A percentile compares a stretch with the other conserved stretches of the same genome.
These are phyloP conservation scores for Philaenus spumarius DNA, from an alignment of 1,140 invertebrate species.

Conservation along the genomic window DNA sequence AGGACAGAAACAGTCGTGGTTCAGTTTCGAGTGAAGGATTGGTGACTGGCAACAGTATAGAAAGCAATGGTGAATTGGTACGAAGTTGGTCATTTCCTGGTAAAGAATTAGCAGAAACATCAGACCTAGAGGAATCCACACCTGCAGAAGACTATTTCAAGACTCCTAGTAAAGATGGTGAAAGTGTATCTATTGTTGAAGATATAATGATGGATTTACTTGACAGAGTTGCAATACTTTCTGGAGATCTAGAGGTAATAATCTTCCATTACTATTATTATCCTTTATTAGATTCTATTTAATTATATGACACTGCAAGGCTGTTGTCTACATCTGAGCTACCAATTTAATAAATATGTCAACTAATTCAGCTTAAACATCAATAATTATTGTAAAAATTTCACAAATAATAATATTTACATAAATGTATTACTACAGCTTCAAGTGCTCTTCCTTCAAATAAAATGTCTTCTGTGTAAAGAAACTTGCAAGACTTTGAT, in stretches of 20 bases:
- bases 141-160: slow-evolving; percentile 54
- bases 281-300: too few relatives aligned
- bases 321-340: too few relatives aligned
- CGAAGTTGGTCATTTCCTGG: slow-evolving; percentile 31
- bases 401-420: too few relatives aligned
- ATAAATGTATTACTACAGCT: too few relatives aligned
- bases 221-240: slow-evolving; percentile 38
- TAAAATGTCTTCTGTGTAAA: too few relatives aligned
- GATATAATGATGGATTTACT: slow-evolving; percentile 51
- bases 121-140: slow-evolving; percentile 43
- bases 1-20: slow-evolving; percentile 15
- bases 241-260: slow-evolving; percentile 21
- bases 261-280: too few relatives aligned
- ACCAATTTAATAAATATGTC: too few relatives aligned
- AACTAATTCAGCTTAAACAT: too few relatives aligned
- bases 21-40: slow-evolving; percentile 26
- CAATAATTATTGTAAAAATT: too few relatives aligned
- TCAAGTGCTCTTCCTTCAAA: too few relatives aligned
- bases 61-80: slow-evolving; percentile 25
- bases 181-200: slow-evolving; percentile 39
- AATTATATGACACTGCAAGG: too few relatives aligned
- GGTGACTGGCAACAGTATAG: neutral
- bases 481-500: too few relatives aligned
- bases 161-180: slow-evolving; percentile 11
- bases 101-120: slow-evolving; percentile 18